Evolutionary conservation across 2,888 invertebrate genomes (phyloP).

Genomic region (Deilephila elpenor): DNA sequence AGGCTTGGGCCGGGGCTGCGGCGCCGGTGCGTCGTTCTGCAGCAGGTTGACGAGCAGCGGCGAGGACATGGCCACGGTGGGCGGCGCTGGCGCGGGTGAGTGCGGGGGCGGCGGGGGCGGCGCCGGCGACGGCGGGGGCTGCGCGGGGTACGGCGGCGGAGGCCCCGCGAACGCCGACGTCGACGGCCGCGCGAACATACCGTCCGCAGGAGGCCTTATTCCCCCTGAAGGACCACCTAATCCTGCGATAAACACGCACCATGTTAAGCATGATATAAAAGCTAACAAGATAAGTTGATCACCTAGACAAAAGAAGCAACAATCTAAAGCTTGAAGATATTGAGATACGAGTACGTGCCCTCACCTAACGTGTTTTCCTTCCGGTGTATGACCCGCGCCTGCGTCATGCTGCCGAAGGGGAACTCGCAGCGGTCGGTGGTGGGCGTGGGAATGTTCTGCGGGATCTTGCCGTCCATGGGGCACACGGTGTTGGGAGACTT

Average conservation of each 20-base stretch:
- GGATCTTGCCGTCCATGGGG: constrained; percentile 90
- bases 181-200: constrained; percentile 62
- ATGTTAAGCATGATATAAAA: background rate
- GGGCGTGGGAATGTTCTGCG: constrained; percentile 83
- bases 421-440: constrained; percentile 87
- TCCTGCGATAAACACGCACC: constrained; percentile 47
- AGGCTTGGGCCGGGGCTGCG: constrained; percentile 64
- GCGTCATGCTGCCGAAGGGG: constrained; percentile 96
- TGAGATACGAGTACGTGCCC: constrained; percentile 31
- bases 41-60: constrained; percentile 95
- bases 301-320: background rate
- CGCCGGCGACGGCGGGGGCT: constrained; percentile 42
- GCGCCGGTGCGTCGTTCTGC: constrained; percentile 90
- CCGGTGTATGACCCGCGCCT: constrained; percentile 93
- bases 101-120: constrained; percentile 41
- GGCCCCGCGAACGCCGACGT: constrained; percentile 71
- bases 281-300: background rate
- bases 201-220: constrained; percentile 51
- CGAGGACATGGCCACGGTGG: constrained; percentile 91
- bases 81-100: constrained; percentile 52
- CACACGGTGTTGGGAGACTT: constrained; percentile 95
- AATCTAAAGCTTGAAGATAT: background rate
- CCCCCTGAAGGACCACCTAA: constrained; percentile 51
- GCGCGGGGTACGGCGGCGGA: constrained; percentile 68
- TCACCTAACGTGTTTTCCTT: constrained; percentile 86